Evolutionary conservation across 2,797 vertebrate species (phyloP).

Genomic region (Denticeps clupeoides): DNA sequence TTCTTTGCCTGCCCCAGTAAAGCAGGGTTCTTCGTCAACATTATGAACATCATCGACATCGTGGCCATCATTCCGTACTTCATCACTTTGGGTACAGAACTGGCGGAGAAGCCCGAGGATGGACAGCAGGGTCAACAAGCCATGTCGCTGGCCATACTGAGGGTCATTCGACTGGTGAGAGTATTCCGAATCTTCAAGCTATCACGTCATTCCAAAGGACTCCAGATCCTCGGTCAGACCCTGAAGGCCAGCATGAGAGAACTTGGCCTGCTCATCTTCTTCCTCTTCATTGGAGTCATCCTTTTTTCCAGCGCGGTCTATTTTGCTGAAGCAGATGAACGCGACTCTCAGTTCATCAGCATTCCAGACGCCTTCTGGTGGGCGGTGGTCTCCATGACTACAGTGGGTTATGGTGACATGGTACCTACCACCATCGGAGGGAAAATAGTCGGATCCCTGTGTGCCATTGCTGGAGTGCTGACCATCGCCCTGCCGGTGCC

Average conservation of each 20-base stretch:
- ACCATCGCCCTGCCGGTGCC: conserved; percentile 82
- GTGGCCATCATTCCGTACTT: conserved; percentile 98
- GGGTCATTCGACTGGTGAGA: conserved; percentile 89
- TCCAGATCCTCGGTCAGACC: conserved; percentile 94
- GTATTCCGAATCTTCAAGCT: conserved; percentile 98
- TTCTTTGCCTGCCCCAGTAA: conserved; percentile 98
- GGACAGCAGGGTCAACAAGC: conserved; percentile 91
- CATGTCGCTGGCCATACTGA: conserved; percentile 93
- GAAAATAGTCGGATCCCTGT: conserved; percentile 81
- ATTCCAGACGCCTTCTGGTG: conserved; percentile 86
- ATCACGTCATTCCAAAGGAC: conserved; percentile 90
- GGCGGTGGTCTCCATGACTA: conserved; percentile 85
- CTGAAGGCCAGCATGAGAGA: conserved; percentile 96
- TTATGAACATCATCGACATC: conserved; percentile 99
- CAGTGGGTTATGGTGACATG: conserved; percentile 84
- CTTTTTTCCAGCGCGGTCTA: conserved; percentile 98
- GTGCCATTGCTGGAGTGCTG: conserved; percentile 77
- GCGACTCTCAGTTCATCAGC: conserved; percentile 74
- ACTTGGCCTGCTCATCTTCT: conserved; percentile 90
- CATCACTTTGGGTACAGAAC: conserved; percentile 91
- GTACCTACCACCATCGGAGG: conserved; percentile 80
- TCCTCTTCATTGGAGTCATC: conserved; percentile 97
- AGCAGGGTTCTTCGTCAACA: conserved; percentile 96
- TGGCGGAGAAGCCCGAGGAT: conserved; percentile 89
- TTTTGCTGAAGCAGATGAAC: conserved; percentile 88